A percentile compares a stretch with the other conserved stretches of the same genome.
These are phyloP conservation scores for Oscheius onirici DNA, from an alignment of 2,888 invertebrate genomes.

Conservation along the genomic window DNA sequence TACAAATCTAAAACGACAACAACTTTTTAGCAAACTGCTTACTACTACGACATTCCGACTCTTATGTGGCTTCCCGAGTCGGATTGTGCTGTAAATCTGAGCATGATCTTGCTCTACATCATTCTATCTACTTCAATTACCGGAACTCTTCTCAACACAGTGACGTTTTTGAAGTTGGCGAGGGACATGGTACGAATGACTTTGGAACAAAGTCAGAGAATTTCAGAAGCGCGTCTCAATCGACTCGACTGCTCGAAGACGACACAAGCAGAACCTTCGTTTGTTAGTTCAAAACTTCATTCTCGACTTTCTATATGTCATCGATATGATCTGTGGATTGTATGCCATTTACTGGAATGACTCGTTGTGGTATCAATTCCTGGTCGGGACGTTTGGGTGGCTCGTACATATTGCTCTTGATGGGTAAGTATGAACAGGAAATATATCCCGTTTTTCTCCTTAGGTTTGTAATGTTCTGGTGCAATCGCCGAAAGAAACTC, in stretches of 20 bases:
- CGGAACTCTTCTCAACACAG: neutral
- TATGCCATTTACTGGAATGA: neutral
- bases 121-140: neutral
- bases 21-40: too few species aligned
- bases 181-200: neutral
- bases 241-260: neutral
- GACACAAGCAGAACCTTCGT: neutral
- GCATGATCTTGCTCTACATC: neutral
- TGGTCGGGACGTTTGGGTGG: neutral
- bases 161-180: conserved; percentile 4
- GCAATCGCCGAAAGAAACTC: neutral
- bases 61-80: neutral
- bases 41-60: too few species aligned
- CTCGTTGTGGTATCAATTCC: neutral
- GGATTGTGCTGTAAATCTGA: neutral
- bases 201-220: neutral
- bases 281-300: conserved; percentile 6
- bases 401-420: neutral
- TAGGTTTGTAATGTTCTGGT: neutral
- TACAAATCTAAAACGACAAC: too few species aligned
- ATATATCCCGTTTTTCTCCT: neutral
- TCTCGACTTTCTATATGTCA: neutral
- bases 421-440: conserved; percentile 16
- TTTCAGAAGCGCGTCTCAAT: neutral
- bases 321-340: conserved; percentile 5